Conservation (phyloP, 2,888 invertebrate species). For the Sphaeridia pumilis region DNA sequence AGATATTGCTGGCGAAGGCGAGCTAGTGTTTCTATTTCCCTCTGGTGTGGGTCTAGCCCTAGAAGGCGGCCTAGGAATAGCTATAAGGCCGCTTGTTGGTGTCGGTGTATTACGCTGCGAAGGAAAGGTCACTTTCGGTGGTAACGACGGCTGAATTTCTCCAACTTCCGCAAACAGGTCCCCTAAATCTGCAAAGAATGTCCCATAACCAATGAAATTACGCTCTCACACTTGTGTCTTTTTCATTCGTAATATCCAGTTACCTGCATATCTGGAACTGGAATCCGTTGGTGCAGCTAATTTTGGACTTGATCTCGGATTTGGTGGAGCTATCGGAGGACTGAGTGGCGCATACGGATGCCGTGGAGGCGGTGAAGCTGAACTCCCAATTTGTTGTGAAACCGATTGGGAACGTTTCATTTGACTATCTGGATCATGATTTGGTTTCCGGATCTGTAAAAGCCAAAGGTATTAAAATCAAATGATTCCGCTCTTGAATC, state of each 20-base stretch:
- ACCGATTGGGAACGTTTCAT: constrained; percentile 63
- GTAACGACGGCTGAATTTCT: constrained; percentile 55
- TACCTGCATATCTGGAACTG: constrained; percentile 36
- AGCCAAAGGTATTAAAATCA: neutral
- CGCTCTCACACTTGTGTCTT: neutral
- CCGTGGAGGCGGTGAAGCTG: constrained; percentile 32
- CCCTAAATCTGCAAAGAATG: constrained; percentile 35
- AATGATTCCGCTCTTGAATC: neutral
- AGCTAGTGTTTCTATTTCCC: constrained; percentile 32
- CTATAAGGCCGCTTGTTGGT: constrained; percentile 60
- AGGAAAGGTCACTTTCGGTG: constrained; percentile 48
- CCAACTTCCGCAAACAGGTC: constrained; percentile 77
- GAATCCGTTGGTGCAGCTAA: constrained; percentile 17
- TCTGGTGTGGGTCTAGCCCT: constrained; percentile 43
- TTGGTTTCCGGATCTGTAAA: constrained; percentile 51
- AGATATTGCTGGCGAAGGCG: constrained; percentile 43
- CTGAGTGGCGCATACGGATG: constrained; percentile 34
- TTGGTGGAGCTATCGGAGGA: constrained; percentile 30
- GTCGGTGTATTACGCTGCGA: constrained; percentile 57
- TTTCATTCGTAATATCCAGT: too few relatives aligned
- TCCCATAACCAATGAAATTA: neutral
- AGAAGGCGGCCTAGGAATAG: constrained; percentile 79
- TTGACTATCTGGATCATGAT: constrained; percentile 53
- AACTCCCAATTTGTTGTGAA: constrained; percentile 54
- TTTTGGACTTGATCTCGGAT: constrained; percentile 32